Percentiles rank a stretch among this genome's conserved stretches.
Evolutionary conservation across 1,140 invertebrate species (phyloP).

Genomic region (Brachionus asplanchnoidis): DNA sequence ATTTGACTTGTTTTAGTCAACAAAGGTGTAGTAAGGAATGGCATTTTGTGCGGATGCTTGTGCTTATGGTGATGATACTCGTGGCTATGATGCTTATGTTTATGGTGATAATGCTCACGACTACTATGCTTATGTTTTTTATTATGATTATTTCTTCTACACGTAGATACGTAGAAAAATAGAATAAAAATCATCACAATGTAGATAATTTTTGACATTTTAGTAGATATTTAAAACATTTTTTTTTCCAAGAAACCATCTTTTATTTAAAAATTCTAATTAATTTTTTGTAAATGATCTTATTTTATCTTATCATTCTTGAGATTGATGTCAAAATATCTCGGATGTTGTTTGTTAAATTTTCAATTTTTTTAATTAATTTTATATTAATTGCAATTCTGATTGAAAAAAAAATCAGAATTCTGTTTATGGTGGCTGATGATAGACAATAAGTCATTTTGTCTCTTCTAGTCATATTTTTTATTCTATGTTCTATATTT

Average conservation of each 20-base stretch:
- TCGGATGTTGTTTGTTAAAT: too few species aligned
- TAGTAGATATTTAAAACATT: neutral
- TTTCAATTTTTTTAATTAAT: too few species aligned
- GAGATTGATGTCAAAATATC: too few species aligned
- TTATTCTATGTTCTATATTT: too few species aligned
- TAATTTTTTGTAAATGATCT: neutral
- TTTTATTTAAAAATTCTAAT: neutral
- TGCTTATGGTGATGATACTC: neutral
- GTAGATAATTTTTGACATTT: neutral
- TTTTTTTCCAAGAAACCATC: neutral
- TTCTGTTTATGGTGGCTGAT: too few species aligned
- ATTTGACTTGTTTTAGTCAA: neutral
- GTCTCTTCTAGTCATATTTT: too few species aligned
- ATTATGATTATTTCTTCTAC: neutral
- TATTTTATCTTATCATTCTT: neutral
- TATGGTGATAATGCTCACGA: neutral
- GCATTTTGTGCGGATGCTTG: neutral
- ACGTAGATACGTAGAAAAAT: neutral
- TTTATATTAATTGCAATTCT: too few species aligned
- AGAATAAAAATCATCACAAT: neutral
- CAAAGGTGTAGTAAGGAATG: neutral
- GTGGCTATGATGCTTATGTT: neutral
- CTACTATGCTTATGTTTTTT: neutral
- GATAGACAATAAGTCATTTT: too few species aligned
- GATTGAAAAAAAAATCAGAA: too few species aligned